Evolutionary conservation across 2,113 vertebrate genomes (phyloP).

Genomic region (Syngnathus typhle): DNA sequence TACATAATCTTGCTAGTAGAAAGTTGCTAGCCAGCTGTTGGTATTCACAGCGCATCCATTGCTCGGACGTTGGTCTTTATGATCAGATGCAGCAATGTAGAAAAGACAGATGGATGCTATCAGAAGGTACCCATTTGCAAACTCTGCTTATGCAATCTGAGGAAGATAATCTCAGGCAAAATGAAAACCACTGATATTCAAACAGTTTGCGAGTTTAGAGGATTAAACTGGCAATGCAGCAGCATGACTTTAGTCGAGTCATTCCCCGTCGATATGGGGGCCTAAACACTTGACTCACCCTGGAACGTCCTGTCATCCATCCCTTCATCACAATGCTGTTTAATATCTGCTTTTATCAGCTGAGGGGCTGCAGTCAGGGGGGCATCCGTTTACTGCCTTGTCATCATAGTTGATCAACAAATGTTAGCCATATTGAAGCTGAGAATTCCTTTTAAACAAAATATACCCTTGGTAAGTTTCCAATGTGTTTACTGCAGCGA

Average conservation of each 20-base stretch:
- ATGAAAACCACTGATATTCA: neutral
- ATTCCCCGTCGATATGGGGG: conserved; percentile 16
- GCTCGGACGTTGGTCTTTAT: conserved; percentile 5
- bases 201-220: neutral
- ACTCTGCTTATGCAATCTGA: conserved; percentile 20
- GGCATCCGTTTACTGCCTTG: neutral
- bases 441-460: neutral
- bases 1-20: neutral
- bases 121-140: conserved; percentile 11
- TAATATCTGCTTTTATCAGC: neutral
- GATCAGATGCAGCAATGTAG: conserved; percentile 20
- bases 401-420: conserved; percentile 11
- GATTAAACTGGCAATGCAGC: conserved; percentile 1
- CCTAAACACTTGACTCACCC: neutral
- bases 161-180: conserved; percentile 8
- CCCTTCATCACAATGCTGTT: neutral
- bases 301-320: neutral
- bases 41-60: neutral
- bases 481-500: conserved; percentile 13
- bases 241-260: conserved; percentile 49
- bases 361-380: neutral
- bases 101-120: conserved; percentile 28
- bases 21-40: neutral
- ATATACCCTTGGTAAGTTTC: neutral
- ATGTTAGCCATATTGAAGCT: conserved; percentile 9